Evolutionary conservation across 1,140 invertebrate species (phyloP).

Genomic region (Drosophila busckii): DNA sequence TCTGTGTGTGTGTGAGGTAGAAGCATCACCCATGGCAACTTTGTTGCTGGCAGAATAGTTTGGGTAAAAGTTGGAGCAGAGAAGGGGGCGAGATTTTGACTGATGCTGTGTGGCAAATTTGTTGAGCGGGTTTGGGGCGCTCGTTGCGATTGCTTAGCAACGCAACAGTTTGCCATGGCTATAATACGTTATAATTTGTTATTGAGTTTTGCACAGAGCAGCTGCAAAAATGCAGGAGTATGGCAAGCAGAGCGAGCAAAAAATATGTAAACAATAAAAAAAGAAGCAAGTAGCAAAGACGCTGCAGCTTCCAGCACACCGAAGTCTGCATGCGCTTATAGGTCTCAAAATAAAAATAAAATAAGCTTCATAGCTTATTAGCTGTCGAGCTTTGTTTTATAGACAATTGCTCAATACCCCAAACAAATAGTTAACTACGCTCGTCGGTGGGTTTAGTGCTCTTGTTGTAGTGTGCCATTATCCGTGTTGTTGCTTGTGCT

Average conservation of each 20-base stretch:
- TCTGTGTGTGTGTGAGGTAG: conserved; percentile 8
- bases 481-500: conserved; percentile 33
- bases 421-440: conserved; percentile 1
- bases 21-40: conserved; percentile 64
- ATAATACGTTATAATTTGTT: conserved; percentile 79
- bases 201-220: conserved; percentile 74
- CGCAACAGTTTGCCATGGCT: conserved; percentile 79
- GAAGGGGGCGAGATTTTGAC: background rate
- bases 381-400: too few relatives aligned
- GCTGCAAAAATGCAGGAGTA: conserved; percentile 63
- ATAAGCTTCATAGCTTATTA: too few relatives aligned
- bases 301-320: background rate
- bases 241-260: conserved; percentile 23
- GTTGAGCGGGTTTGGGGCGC: conserved; percentile 20
- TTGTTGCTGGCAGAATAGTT: conserved; percentile 71
- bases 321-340: conserved; percentile 7
- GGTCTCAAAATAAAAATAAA: too few relatives aligned
- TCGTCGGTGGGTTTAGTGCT: conserved; percentile 10
- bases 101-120: conserved; percentile 25
- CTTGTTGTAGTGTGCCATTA: conserved; percentile 44
- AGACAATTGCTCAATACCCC: background rate
- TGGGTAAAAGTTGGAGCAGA: conserved; percentile 28
- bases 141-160: conserved; percentile 68
- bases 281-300: conserved; percentile 1
- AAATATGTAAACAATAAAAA: conserved; percentile 30